Base-by-base conservation (phyloP, 2,888 invertebrate genomes). In the Rhogogaster chlorosoma region DNA sequence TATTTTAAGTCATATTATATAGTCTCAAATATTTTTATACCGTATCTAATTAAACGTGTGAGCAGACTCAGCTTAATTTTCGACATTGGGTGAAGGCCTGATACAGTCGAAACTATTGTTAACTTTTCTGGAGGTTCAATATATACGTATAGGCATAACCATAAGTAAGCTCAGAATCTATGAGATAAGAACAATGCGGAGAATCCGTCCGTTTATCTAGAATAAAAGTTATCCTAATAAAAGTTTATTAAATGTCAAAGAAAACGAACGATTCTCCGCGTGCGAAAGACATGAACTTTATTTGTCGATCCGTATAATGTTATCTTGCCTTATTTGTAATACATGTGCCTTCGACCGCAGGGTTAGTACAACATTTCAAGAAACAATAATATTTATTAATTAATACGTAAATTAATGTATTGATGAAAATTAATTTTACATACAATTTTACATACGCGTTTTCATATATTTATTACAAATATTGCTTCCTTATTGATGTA, bases 271-370 rank as follows among this genome's bases (percentile, higher is more conserved):
- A 7, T 57, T 78, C 36, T 36, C 36, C 36, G 7, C 53, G 38
- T 38, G 36, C 22, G 22, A 38, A 49, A 77, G 29, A 12, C 36
- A 61, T 80, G 80, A 57, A 38, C 22, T 26, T 22, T 12, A 61
- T 80, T 80, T 80, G 10, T 61, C 61, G 61, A 77, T 77, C 22
- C 18, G 78, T 57, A 57, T 36, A 5, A 53, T 61, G 38, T 61
- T 49, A 61, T 80, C 80, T 80, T 80, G 80, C 80, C 80, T 36
- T 80, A 80, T 80, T 80, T 80, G 38, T 57, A 80, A 80, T 49
- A 36, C 57, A 36, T 22, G 80, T 57, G 22, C 38, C 80, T 61
- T 38, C 22, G 38, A 61, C 12, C 15, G 12, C 80, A 80, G 80
- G 80, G 80, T 80, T 45, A 45, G 18, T 53, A 26, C 26, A 38